Evolutionary conservation across 2,113 vertebrate species (phyloP).

Genomic region (Meles meles): DNA sequence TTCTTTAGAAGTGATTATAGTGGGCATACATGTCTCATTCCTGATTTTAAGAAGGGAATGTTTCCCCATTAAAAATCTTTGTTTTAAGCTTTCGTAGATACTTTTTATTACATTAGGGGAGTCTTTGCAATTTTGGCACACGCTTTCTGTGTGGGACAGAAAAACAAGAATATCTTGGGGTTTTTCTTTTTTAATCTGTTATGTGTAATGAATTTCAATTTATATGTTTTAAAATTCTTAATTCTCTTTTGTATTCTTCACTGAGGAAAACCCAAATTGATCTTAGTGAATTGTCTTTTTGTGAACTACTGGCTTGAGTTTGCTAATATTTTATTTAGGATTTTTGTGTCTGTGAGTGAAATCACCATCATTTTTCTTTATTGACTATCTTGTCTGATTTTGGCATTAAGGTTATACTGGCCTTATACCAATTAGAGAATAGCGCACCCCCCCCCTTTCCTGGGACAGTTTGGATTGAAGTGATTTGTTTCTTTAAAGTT

Average conservation of each 20-base stretch:
- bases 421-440: not conserved
- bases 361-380: not conserved
- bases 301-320: not conserved
- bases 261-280: slow-evolving; percentile 2
- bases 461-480: not conserved
- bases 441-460: not conserved
- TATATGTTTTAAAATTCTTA: slow-evolving; percentile 16
- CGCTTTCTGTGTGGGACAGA: not conserved
- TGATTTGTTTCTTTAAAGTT: not conserved
- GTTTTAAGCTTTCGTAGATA: not conserved
- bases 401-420: not conserved
- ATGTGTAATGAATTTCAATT: not conserved
- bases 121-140: not conserved
- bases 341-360: not conserved
- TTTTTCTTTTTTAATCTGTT: not conserved
- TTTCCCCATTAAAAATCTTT: not conserved
- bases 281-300: not conserved
- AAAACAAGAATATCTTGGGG: not conserved
- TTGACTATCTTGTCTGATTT: not conserved
- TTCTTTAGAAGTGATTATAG: not conserved
- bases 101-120: not conserved
- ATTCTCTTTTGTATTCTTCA: not conserved
- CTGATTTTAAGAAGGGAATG: not conserved
- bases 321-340: not conserved
- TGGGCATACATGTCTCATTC: not conserved